Evolutionary conservation across 2,797 vertebrate species (phyloP), one percentile per base, ranked within the genome.

Genomic region (Tarsius wallacei): DNA sequence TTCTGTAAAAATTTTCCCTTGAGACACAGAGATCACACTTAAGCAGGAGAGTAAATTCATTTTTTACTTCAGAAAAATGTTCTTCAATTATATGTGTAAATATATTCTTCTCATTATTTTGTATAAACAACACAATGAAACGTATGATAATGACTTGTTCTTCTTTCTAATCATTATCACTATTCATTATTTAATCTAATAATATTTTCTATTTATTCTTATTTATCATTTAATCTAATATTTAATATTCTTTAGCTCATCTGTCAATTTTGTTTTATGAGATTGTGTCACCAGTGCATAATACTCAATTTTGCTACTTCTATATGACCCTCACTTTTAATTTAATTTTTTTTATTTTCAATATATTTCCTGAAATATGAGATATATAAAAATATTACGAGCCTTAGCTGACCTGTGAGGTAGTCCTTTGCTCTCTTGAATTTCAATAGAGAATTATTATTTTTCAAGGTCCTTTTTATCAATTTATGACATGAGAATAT

Each of bases 351-450:
- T n/a, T 88, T 74, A 71, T 57, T 87, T 88, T 88, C 1, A 16
- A n/a, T 84, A 85, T 84, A 93, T 70, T 78, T 80, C 74, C 64
- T 74, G 82, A 76, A 84, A 42, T 49, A 68, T 53, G 26, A 33
- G 8, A 70, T 24, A 86, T 16, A 57, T 55, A 86, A 70, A 96
- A 87, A 63, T 78, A 87, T 26, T 4, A 77, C 66, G 76, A 88
- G 51, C 22, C 91, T 77, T 66, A 73, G 42, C 4, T 87, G 19
- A 91, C 77, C 3, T 36, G n/a, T 90, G 42, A 61, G 24, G 12
- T 86, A 83, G 7, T 33, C 2, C 64, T 68, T 87, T 15, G 0
- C 3, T 85, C 42, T 81, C 59, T 76, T 88, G 6, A 51, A 57
- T 85, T 7, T 73, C 57, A 63, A 36, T 53, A 73, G 64, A 22